Percentiles rank a stretch among this genome's conserved stretches.
Conservation (phyloP, 2,888 invertebrate species). For the Neocrepidodera transversa region DNA sequence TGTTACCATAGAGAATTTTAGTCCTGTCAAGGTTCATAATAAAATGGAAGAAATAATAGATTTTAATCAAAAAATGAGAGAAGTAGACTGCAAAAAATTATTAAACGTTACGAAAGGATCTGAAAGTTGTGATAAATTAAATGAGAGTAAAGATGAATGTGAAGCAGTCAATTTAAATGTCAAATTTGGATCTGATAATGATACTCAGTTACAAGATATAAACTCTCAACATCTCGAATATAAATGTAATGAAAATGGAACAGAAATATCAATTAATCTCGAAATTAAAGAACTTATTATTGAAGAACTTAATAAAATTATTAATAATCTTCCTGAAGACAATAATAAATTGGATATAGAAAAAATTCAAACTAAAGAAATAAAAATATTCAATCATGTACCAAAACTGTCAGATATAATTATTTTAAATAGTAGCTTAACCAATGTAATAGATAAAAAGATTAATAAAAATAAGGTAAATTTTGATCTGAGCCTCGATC, state of each 20-base stretch:
- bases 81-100: constrained; percentile 15
- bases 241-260: not conserved
- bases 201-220: no score
- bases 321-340: no score
- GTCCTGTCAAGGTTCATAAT: constrained; percentile 44
- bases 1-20: constrained; percentile 55
- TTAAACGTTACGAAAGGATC: constrained; percentile 14
- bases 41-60: constrained; percentile 46
- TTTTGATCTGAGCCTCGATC: constrained; percentile 52
- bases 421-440: not conserved
- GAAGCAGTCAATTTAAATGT: not conserved
- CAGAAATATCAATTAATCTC: not conserved
- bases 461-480: constrained; percentile 24
- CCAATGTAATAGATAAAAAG: not conserved
- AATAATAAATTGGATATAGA: no score
- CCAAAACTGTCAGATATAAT: not conserved
- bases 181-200: not conserved
- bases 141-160: not conserved
- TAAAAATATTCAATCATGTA: not conserved
- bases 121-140: constrained; percentile 15
- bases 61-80: constrained; percentile 21
- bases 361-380: no score
- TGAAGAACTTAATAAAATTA: no score
- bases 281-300: no score
- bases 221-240: no score